Evolutionary conservation across 2,113 vertebrate genomes (phyloP).

Genomic region (Colaptes auratus): DNA sequence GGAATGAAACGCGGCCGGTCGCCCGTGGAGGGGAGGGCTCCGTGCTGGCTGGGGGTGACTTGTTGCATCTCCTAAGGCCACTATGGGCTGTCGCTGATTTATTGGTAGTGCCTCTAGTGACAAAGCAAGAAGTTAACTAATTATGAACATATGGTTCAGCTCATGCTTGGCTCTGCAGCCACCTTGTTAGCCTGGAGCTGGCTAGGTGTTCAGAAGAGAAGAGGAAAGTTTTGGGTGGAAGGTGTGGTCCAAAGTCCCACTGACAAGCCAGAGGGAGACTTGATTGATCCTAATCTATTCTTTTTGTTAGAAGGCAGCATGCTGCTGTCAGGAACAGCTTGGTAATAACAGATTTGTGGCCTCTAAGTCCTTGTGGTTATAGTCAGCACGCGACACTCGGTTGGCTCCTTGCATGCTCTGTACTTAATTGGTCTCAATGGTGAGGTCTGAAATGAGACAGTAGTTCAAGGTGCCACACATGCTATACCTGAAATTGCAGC

Average conservation of each 20-base stretch:
- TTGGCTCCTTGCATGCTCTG: conserved; percentile 56
- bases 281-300: conserved; percentile 83
- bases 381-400: conserved; percentile 71
- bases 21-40: conserved; percentile 62
- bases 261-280: conserved; percentile 78
- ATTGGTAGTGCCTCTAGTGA: conserved; percentile 72
- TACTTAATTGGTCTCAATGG: conserved; percentile 80
- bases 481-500: conserved; percentile 77
- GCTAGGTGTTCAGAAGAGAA: conserved; percentile 74
- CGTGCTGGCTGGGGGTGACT: conserved; percentile 53
- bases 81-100: conserved; percentile 69
- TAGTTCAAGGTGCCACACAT: conserved; percentile 82
- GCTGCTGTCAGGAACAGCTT: conserved; percentile 84
- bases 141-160: conserved; percentile 84
- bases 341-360: conserved; percentile 82
- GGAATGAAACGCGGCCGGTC: conserved; percentile 77
- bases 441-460: conserved; percentile 73
- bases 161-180: conserved; percentile 65
- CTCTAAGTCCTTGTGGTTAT: conserved; percentile 81
- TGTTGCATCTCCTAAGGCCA: conserved; percentile 73
- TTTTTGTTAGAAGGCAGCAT: conserved; percentile 80
- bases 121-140: conserved; percentile 81
- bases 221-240: conserved; percentile 77
- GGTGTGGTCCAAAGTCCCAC: conserved; percentile 81
- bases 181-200: conserved; percentile 79